Evolutionary conservation across 2,797 vertebrate genomes (phyloP).

Genomic region (Heterohyrax brucei): DNA sequence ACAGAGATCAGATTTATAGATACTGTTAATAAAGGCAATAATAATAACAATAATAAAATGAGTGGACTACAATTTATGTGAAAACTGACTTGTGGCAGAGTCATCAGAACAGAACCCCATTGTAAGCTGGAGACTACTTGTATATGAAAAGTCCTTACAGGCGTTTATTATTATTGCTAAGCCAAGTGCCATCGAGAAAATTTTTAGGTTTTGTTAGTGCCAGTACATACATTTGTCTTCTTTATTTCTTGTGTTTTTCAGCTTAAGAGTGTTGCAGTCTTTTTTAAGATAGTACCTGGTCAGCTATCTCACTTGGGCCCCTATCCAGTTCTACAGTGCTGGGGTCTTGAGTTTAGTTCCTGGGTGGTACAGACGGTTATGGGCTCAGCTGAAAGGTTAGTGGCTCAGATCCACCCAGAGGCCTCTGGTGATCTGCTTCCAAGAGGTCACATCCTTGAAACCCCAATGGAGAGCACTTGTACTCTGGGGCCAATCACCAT

Average conservation of each 20-base stretch:
- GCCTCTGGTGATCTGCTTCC: background rate
- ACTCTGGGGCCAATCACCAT: background rate
- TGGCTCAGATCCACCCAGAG: background rate
- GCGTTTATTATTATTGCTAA: background rate
- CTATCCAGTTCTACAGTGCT: background rate
- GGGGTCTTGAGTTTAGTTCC: background rate
- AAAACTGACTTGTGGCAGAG: too few relatives aligned
- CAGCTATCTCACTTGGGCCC: background rate
- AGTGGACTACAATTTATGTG: background rate
- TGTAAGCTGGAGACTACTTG: background rate
- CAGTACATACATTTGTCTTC: constrained; percentile 38
- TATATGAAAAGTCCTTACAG: constrained; percentile 39
- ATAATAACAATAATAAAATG: background rate
- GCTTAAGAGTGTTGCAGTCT: background rate
- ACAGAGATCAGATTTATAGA: background rate
- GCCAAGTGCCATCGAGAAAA: background rate
- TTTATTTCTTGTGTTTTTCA: constrained; percentile 32
- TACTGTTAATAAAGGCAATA: background rate
- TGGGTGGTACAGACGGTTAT: background rate
- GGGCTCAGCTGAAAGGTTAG: background rate
- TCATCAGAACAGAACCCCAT: background rate
- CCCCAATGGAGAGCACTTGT: background rate
- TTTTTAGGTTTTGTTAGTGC: constrained; percentile 26
- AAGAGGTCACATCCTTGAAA: background rate
- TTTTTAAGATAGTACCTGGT: background rate